Evolutionary conservation across 2,797 vertebrate species (phyloP), one percentile per base, ranked within the genome.

Genomic region (Intellagama lesueurii): DNA sequence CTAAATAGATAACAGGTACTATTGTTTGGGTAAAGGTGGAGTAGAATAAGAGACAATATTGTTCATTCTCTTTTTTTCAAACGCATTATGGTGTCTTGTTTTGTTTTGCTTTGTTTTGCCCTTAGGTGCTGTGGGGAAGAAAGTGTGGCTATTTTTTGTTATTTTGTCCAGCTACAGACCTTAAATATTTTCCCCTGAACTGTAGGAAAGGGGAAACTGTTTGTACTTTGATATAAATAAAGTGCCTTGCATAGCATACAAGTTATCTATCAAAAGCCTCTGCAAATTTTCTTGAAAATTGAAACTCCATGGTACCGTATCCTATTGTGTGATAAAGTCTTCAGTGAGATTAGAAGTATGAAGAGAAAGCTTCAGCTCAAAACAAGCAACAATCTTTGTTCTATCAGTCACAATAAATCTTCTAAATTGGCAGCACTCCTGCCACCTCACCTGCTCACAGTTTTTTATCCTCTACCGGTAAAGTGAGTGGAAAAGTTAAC

Each of bases 341-440:
- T 93, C 88, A 86, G 91, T 93, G 91, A 94, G 91, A 94, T 94
- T 93, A 94, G 94, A 84, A 92, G 64, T 90, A 94, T 94, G 92
- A 96, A 94, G 95, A 93, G 86, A 92, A 93, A 95, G 92, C 95
- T 89, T 91, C 90, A 90, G 92, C 89, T 94, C 91, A 94, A 95
- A 92, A 28, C 91, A 95, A 96, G 95, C 76, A 94, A 87, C 30
- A 0, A 0, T 66, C 88, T 93, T 83, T 90, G 90, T 88, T 81
- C 7, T 73, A 75, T 89, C 90, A 93, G 91, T 92, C 89, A 90
- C 91, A 91, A 90, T 93, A 94, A 90, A 93, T 94, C 91, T 69
- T 90, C 88, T 90, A 90, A 91, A 94, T 92, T 90, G 89, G 92
- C 92, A 91, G 92, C 93, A 94, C 94, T 96, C 91, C 94, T 90